Evolutionary conservation across 2,113 vertebrate species (phyloP), one percentile per base, ranked within the genome.

Genomic region (Pelmatolapia mariae): DNA sequence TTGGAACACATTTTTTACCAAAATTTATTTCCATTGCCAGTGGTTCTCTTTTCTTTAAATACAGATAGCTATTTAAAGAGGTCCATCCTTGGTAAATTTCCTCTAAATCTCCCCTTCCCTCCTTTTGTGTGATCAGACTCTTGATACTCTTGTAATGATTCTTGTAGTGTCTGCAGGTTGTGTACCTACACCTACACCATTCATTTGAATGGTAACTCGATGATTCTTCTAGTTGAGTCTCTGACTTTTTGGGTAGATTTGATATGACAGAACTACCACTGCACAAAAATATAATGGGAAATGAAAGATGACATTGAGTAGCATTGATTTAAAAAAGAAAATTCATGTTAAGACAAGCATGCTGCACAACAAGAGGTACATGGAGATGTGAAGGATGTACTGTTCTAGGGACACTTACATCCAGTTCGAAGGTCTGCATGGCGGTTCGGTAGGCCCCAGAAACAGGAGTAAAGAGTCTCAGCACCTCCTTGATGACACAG

Each of bases 401-500:
- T 78, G 10, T 78, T 52, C 45, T 78, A 5, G 26, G 45, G 73
- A 50, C 26, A 96, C 99, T 98, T 95, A 99, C 99, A 0, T 99
- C 98, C 1, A 99, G 96, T 93, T 99, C 99, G 0, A 99, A 99
- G 89, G 99, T 99, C 96, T 99, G 98, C 95, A 99, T 96, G 87
- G 99, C 99, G 0, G 98, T 98, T 11, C 99, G 95, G 94, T 99
- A 99, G 4, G 98, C 99, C 0, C 99, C 99, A 0, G 99, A 99
- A 40, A 99, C 97, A 3, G 99, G 99, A 0, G 98, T 98, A 90
- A 97, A 99, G 66, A 99, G 98, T 24, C 98, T 96, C 86, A 99
- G 97, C 36, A 99, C 98, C 94, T 99, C 99, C 94, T 99, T 99
- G 96, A 99, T 98, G 95, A 99, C 97, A 0, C 99, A 99, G 96